Base-by-base conservation (phyloP, 1,140 invertebrate genomes). In the Neoseiulus cucumeris region DNA sequence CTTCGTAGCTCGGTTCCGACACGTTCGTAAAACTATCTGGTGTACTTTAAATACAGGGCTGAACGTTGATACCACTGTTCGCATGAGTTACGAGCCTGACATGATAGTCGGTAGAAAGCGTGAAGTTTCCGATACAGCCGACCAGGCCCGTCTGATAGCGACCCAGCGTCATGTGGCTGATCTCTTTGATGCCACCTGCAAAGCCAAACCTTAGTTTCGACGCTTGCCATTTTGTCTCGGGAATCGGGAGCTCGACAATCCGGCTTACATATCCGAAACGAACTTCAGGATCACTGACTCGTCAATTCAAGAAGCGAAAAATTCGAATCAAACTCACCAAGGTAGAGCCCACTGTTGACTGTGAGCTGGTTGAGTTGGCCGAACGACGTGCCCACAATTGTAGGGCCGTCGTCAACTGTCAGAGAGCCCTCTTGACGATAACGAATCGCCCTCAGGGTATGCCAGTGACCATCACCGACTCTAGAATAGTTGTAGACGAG, bases 381-480 rank as follows among this genome's bases (percentile, higher is more conserved):
- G 0, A 87, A 87, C 17, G 89, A 86, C 66, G 84, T 82, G 29
- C 83, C 83, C 0, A 84, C 84, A 14, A 85, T 80, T 7, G 85
- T 83, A 51, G 85, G 83, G 41, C 85, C 82, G 67, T 86, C 86
- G 75, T 95, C 90, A 4, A 95, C 84, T 65, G 87, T 83, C 51
- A 95, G 75, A 17, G 85, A 84, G 14, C 87, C 87, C 72, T 87
- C 84, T 77, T 89, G 85, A 69, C 87, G 84, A 74, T 78, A 93
- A 91, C 91, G 88, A 33, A 87, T 83, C 30, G 87, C 86, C 75
- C 85, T 81, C 28, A 93, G 82, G 67, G 86, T 80, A 76, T 96
- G 91, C 91, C 91, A 95, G 42, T 89, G 79, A 64, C 89, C 89
- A 76, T 95, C 89, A 75, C 91, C 86, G 33, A 94, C 82, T 74